Evolutionary conservation across 2,113 vertebrate species (phyloP), one percentile per base, ranked within the genome.

Genomic region (Podarcis raffonei): DNA sequence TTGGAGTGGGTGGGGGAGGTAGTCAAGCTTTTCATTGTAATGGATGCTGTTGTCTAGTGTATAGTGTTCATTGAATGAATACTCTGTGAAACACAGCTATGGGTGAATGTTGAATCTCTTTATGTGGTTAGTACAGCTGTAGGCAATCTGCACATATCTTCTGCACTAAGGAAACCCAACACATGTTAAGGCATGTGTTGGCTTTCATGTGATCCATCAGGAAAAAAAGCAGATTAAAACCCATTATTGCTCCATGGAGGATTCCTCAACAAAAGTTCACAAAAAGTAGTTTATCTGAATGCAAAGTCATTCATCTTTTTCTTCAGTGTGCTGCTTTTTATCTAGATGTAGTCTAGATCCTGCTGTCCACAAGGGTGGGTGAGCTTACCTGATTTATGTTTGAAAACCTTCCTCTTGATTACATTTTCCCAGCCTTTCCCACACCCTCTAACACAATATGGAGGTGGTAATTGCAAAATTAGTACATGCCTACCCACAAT

Each of bases 121-220:
- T 95, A 95, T 97, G 97, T 96, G 96, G 96, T 91, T 79, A 92
- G 89, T 85, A 93, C 96, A 96, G 96, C 97, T 97, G 95, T 91
- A 91, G 95, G 93, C 96, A 96, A 95, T 96, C 94, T 96, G 83
- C 15, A 75, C 9, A 3, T 91, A 65, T 91, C 83, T 94, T 93
- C 77, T 92, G 90, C 92, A 93, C 13, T 91, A 93, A 94, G 92
- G 90, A 95, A 94, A 65, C 87, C 92, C 65, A 78, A 92, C 93
- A 85, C 92, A 92, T 92, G 91, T 95, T 94, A 92, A 91, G 93
- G 93, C 95, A 92, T 90, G 86, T 90, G 81, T 89, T 72, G 68
- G 68, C 85, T 92, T 95, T 95, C 92, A 96, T 94, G 94, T 93
- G 92, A 91, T 93, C 87, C 95, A 93, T 94, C 96, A 95, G 89